A percentile compares a stretch with the other conserved stretches of the same genome.
These are phyloP conservation scores for Lithosia quadra DNA, from an alignment of 2,888 invertebrate genomes.

Conservation along the genomic window DNA sequence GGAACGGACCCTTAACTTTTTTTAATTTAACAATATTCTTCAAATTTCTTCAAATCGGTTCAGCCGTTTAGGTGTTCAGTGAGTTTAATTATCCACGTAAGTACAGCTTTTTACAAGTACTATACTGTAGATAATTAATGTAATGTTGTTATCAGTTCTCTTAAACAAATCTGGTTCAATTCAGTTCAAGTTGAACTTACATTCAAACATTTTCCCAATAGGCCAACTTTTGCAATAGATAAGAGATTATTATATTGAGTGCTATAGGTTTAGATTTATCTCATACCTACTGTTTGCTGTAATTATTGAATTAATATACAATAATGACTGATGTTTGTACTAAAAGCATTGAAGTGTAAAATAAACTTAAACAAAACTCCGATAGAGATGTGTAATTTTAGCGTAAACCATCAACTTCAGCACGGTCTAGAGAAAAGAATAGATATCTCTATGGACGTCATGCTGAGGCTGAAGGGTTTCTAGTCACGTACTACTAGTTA, in stretches of 20 bases:
- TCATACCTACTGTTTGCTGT: background rate
- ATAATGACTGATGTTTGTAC: background rate
- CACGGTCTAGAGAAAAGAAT: too few species aligned
- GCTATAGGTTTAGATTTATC: background rate
- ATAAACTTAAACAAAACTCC: background rate
- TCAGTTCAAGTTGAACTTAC: background rate
- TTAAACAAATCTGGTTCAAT: background rate
- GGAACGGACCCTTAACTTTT: too few species aligned
- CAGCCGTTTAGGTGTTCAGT: too few species aligned
- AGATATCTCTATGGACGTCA: too few species aligned
- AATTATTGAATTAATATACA: background rate
- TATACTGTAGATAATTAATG: too few species aligned
- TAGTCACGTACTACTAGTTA: too few species aligned
- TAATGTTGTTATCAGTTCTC: background rate
- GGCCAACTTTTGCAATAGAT: background rate
- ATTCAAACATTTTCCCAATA: background rate
- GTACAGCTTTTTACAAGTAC: too few species aligned
- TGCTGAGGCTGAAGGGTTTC: too few species aligned
- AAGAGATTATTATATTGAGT: background rate
- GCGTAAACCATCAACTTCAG: too few species aligned
- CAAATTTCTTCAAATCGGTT: too few species aligned
- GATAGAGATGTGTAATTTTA: background rate
- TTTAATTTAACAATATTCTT: too few species aligned
- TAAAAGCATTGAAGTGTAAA: slow-evolving; percentile 4
- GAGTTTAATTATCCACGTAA: too few species aligned